Evolutionary conservation across 2,113 vertebrate genomes (phyloP), one percentile per base, ranked within the genome.

Genomic region (Eurystomus gularis): DNA sequence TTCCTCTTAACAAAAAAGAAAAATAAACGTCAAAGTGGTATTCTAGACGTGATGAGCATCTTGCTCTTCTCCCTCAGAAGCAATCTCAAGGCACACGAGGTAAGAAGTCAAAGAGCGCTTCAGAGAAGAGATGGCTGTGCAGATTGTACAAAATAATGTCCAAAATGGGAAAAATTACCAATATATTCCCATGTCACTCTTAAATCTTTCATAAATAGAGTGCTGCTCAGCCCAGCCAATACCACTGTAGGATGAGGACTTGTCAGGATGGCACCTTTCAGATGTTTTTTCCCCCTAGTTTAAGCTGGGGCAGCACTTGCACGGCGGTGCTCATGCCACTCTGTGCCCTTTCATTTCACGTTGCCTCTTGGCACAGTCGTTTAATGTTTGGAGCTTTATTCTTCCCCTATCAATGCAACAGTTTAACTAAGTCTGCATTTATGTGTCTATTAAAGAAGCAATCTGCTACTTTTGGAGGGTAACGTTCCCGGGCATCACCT

Each of bases 241-340:
- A 21, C 6, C 37, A 6, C 37, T 33, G 49, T 6, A 33, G 52
- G 48, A 58, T 29, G 6, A 81, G 24, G 19, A 85, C 25, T 40
- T 58, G n/a, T 24, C 40, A 51, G 81, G 48, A 55, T 33, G 3
- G 18, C 66, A 12, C 14, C 14, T 79, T 85, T 66, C 25, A 65
- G 40, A 17, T 16, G 8, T 0, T 21, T 39, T 46, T 55, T 3
- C 3, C 4, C 16, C 25, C 5, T 35, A 0, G 54, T 90, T 90
- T 55, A 64, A 73, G 17, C 37, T 54, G 23, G 9, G 20, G 31
- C 17, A 88, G n/a, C 49, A 28, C 11, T 37, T 52, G 11, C 12
- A 16, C 4, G 0, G 35, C 4, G 0, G 61, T 6, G 66, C 51
- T 70, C 6, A 0, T 52, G 25, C 18, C 0, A 0, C n/a, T 62